Conservation (phyloP, 2,797 vertebrate species). For the Tangara arthus region DNA sequence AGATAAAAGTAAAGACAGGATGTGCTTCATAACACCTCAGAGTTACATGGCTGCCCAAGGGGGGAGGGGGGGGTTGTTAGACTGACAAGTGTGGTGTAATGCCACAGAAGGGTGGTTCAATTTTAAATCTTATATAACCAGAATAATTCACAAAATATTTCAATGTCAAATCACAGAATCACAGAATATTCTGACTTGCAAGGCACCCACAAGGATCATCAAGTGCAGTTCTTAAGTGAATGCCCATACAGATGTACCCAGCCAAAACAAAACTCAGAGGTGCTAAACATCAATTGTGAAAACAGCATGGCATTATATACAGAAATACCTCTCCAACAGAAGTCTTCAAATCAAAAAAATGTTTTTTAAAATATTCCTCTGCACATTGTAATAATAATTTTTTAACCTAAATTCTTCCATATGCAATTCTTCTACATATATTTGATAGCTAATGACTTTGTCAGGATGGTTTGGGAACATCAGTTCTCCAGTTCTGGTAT, state of each 20-base stretch:
- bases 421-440: neutral
- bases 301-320: neutral
- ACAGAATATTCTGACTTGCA: neutral
- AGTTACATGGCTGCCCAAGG: neutral
- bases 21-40: neutral
- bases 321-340: neutral
- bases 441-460: neutral
- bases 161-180: neutral
- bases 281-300: neutral
- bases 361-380: neutral
- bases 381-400: neutral
- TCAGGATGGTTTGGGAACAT: neutral
- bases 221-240: neutral
- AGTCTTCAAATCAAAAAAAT: neutral
- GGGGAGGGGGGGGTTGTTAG: neutral
- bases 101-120: neutral
- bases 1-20: neutral
- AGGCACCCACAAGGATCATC: neutral
- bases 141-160: neutral
- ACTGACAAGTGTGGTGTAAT: neutral
- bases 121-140: neutral
- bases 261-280: neutral
- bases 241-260: neutral
- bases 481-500: neutral
- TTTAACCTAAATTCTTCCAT: neutral